phyloP scores from a whole-genome alignment of 2,113 vertebrate species.

The Psettodes erumei region DNA sequence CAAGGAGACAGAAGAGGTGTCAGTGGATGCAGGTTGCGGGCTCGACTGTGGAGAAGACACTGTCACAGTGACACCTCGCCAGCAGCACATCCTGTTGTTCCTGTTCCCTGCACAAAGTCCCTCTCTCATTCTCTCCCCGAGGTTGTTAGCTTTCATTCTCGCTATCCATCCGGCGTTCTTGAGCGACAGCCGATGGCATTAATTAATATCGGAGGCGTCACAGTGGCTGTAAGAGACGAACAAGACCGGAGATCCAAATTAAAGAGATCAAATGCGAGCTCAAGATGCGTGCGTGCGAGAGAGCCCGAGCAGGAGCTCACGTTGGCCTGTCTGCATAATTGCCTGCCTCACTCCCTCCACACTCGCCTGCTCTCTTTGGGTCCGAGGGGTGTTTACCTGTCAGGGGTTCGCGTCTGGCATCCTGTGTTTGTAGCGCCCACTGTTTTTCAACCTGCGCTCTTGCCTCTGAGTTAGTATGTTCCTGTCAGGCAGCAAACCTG shows the following conservation, averaged over 20 bases:
- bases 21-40: not conserved
- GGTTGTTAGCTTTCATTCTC: constrained; percentile 17
- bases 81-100: constrained; percentile 17
- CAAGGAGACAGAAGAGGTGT: constrained; percentile 11
- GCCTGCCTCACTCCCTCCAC: constrained; percentile 20
- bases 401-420: constrained; percentile 36
- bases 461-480: constrained; percentile 66
- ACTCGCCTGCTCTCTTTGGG: constrained; percentile 20
- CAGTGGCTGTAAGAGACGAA: not conserved
- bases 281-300: constrained; percentile 6
- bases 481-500: constrained; percentile 65
- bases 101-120: not conserved
- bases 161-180: constrained; percentile 6
- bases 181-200: constrained; percentile 14
- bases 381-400: constrained; percentile 55
- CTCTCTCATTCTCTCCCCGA: not conserved
- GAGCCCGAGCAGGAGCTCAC: not conserved
- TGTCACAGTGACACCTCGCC: not conserved
- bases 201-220: constrained; percentile 42
- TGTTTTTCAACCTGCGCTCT: constrained; percentile 62
- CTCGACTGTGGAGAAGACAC: constrained; percentile 6
- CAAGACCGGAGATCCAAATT: not conserved
- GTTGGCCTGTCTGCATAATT: constrained; percentile 27
- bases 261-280: not conserved
- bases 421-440: constrained; percentile 42